Base-by-base conservation (phyloP, 2,888 invertebrate genomes). In the Notocelia uddmanniana region DNA sequence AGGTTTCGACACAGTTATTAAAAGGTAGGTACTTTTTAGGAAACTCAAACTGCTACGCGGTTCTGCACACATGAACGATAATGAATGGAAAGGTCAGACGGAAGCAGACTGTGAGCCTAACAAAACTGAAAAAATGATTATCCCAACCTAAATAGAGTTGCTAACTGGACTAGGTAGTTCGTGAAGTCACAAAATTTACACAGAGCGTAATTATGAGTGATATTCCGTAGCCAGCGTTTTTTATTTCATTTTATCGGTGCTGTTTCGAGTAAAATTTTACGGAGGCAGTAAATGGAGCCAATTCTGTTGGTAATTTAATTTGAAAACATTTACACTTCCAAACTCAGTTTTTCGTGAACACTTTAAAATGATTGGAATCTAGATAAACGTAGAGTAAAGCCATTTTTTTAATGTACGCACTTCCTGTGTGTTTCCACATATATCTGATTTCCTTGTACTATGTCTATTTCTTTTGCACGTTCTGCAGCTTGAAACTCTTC, bases 121-220 rank as follows among this genome's bases (percentile, higher is more conserved):
- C 58, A 58, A 67, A 68, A 58, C 34, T 21, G 34, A n/a, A 5
- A 8, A n/a, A n/a, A n/a, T 45, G 15, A n/a, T 45, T n/a, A n/a
- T 57, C 37, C 11, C n/a, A 6, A 10, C 2, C 11, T 19, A n/a
- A 18, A 18, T 37, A 34, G 18, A 31, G 15, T 54, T 11, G 13
- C 13, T 15, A 18, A 60, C 31, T 34, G n/a, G 3, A n/a, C 41
- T 23, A 15, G n/a, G n/a, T n/a, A n/a, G 54, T 26, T 45, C 60
- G 11, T 45, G 45, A 26, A 18, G 41, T 26, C 45, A 18, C 21
- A 59, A 63, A 52, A 21, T 54, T 37, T 54, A 64, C 50, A 15
- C 52, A 34, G 63, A 21, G 26, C 13, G 34, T 63, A 63, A 63
- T 63, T 52, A 63, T 31, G 34, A 63, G 31, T 63, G 63, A 63